Evolutionary conservation across 2,113 vertebrate species (phyloP).

Genomic region (Taurulus bubalis): DNA sequence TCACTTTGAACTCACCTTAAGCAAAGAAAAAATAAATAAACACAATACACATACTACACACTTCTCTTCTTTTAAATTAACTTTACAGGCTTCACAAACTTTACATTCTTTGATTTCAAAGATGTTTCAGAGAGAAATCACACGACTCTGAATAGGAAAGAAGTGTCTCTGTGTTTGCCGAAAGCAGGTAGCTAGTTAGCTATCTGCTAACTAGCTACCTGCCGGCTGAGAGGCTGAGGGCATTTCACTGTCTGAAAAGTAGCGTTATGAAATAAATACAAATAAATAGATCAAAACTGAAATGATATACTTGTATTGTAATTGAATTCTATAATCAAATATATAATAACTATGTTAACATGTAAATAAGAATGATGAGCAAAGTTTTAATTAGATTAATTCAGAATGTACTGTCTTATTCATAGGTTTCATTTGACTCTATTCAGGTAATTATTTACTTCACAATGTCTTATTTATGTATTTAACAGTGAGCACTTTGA

Average conservation of each 20-base stretch:
- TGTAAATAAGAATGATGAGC: neutral
- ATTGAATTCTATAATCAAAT: no score
- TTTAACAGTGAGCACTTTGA: neutral
- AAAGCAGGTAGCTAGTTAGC: neutral
- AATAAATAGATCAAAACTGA: no score
- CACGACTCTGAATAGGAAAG: neutral
- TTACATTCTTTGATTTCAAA: neutral
- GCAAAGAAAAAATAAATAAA: no score
- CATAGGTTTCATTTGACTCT: neutral
- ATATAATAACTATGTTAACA: neutral
- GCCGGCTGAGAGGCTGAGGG: neutral
- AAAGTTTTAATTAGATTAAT: no score
- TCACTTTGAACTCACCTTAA: neutral
- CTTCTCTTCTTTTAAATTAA: neutral
- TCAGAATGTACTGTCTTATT: neutral
- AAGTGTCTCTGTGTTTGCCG: neutral
- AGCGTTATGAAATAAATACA: no score
- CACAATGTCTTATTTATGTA: neutral
- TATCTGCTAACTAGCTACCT: no score
- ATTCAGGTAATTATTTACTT: neutral
- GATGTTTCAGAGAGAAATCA: neutral
- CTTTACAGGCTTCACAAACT: neutral
- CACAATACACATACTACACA: neutral
- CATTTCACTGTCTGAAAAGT: neutral
- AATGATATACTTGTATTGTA: neutral